Conservation (phyloP, 2,797 vertebrate genomes). For the Myotis pilosus region DNA sequence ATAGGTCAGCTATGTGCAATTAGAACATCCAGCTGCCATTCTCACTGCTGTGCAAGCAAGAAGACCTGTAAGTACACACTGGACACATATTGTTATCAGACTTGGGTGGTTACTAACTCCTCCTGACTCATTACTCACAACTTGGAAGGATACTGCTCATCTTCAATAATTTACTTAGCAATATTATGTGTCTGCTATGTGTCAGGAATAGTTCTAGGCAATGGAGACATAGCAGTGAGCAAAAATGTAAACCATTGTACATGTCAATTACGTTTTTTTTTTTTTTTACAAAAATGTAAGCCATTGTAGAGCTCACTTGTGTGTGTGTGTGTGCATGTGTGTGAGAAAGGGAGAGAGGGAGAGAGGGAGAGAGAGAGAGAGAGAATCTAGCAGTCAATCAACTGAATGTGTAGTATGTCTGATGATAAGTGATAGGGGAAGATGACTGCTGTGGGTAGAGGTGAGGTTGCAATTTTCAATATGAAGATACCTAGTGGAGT, state of each 20-base stretch:
- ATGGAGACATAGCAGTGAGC: background rate
- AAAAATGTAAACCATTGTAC: background rate
- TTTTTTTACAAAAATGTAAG: background rate
- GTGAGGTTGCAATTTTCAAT: background rate
- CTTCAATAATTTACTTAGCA: background rate
- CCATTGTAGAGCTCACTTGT: background rate
- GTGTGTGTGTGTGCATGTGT: background rate
- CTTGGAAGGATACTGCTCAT: background rate
- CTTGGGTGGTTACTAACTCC: background rate
- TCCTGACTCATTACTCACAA: background rate
- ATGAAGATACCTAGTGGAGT: background rate
- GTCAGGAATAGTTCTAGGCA: background rate
- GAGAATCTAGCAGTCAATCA: background rate
- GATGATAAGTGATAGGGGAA: background rate
- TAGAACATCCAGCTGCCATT: background rate
- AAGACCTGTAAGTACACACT: background rate
- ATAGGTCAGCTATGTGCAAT: background rate
- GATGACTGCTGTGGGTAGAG: background rate
- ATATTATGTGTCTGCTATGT: background rate
- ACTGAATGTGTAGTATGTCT: background rate
- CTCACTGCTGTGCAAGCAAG: background rate
- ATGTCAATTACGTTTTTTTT: background rate
- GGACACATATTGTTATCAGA: background rate
- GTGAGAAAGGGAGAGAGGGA: background rate
- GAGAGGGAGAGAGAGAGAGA: background rate